Base-by-base conservation (phyloP, 1,140 invertebrate species). In the Plectrocnemia conspersa region DNA sequence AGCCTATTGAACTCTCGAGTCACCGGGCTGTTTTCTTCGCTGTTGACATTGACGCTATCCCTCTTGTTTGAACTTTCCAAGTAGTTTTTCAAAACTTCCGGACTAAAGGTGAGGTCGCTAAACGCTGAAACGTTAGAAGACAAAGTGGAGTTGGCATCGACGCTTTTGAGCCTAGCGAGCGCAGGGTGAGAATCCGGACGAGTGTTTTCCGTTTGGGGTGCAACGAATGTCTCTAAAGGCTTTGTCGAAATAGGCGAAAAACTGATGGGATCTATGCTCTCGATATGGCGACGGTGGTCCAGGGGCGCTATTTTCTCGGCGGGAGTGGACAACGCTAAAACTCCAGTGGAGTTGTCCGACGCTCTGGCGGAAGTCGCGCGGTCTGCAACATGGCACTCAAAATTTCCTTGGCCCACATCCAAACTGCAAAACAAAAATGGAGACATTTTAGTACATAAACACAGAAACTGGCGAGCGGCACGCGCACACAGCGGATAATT, bases 401-500 rank as follows among this genome's bases (percentile, higher is more conserved):
- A 75, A 71, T 67, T 72, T 67, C 65, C 65, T 74, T 75, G 73
- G 72, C 73, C 66, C 68, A 72, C 68, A 66, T 75, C 73, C 73
- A 75, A 75, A 68, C 71, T 73, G 73, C 66, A 69, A 71, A 74
- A 73, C 70, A 71, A 75, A 72, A 73, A 73, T 70, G 73, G 68
- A 52, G 40, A 52, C 47, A 50, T 50, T 50, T 50, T 11, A 50
- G 47, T 38, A 33, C 32, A 24, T 50, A 50, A 50, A 50, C 47
- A 38, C 11, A 38, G n/a, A n/a, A n/a, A n/a, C n/a, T n/a, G n/a
- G n/a, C n/a, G n/a, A n/a, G n/a, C n/a, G n/a, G n/a, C n/a, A n/a
- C n/a, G n/a, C n/a, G n/a, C n/a, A n/a, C n/a, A n/a, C n/a, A n/a
- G n/a, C n/a, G n/a, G n/a, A n/a, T n/a, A n/a, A n/a, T n/a, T n/a